These are phyloP conservation scores for Phrynocephalus forsythii DNA, from an alignment of 2,797 vertebrate genomes.

Conservation along the genomic window DNA sequence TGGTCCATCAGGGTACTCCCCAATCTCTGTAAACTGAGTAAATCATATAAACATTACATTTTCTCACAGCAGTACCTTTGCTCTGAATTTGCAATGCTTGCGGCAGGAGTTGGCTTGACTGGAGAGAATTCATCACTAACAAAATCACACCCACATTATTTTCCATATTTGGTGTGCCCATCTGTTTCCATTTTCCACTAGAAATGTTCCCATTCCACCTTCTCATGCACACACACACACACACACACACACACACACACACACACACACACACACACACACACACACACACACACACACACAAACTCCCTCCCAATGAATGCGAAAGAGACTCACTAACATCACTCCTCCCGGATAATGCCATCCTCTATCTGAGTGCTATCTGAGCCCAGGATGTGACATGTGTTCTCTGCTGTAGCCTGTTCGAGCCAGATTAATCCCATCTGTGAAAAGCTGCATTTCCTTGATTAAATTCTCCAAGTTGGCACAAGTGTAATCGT, in stretches of 20 bases:
- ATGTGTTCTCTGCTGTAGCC: background rate
- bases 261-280: background rate
- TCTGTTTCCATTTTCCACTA: background rate
- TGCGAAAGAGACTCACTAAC: background rate
- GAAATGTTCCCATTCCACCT: background rate
- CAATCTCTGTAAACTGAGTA: background rate
- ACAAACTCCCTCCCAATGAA: background rate
- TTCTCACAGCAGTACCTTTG: background rate
- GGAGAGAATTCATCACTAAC: background rate
- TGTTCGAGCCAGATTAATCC: slow-evolving; percentile 40
- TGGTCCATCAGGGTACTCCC: background rate
- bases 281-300: background rate
- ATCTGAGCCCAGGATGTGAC: background rate
- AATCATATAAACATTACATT: background rate
- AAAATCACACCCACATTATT: background rate
- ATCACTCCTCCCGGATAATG: too few relatives aligned
- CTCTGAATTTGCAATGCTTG: too few relatives aligned
- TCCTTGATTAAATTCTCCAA: slow-evolving; percentile 55
- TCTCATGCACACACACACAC: too few relatives aligned
- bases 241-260: too few relatives aligned
- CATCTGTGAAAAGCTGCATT: slow-evolving; percentile 45
- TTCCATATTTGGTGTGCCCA: background rate
- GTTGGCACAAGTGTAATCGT: slow-evolving; percentile 31
- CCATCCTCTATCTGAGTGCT: background rate
- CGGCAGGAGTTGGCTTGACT: background rate